These are phyloP conservation scores for Eucriotettix oculatus DNA, from an alignment of 2,888 invertebrate species.

Conservation along the genomic window DNA sequence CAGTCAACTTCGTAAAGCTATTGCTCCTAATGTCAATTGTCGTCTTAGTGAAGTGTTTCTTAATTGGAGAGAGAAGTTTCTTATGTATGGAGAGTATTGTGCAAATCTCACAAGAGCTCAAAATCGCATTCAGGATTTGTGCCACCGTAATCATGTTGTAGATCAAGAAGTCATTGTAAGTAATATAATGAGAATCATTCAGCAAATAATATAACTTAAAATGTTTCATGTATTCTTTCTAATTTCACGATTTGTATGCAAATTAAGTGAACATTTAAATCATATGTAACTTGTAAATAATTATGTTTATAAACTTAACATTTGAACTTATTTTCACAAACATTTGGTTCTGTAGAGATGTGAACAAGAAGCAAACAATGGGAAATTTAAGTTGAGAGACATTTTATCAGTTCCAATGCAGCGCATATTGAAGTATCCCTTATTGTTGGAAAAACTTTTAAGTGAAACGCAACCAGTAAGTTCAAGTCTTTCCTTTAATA, in stretches of 20 bases:
- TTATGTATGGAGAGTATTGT: conserved; percentile 92
- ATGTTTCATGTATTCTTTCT: too few species aligned
- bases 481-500: conserved; percentile 8
- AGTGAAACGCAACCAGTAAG: conserved; percentile 68
- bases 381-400: conserved; percentile 86
- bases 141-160: conserved; percentile 44
- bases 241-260: too few species aligned
- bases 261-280: too few species aligned
- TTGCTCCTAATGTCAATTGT: conserved; percentile 35
- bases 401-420: conserved; percentile 97
- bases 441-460: conserved; percentile 76
- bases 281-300: too few species aligned
- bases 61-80: conserved; percentile 75
- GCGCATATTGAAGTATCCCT: conserved; percentile 90
- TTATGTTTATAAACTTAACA: too few species aligned
- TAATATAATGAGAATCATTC: conserved; percentile 8
- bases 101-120: conserved; percentile 85
- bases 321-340: background rate
- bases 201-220: too few species aligned
- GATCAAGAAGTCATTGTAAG: conserved; percentile 52
- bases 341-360: conserved; percentile 48
- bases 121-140: conserved; percentile 60
- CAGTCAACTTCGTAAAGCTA: conserved; percentile 59
- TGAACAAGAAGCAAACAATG: conserved; percentile 86
- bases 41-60: conserved; percentile 72